Percentiles rank a stretch among this genome's conserved stretches.
These are phyloP conservation scores for Cryptops parisi DNA, from an alignment of 2,888 invertebrate species.

Conservation along the genomic window DNA sequence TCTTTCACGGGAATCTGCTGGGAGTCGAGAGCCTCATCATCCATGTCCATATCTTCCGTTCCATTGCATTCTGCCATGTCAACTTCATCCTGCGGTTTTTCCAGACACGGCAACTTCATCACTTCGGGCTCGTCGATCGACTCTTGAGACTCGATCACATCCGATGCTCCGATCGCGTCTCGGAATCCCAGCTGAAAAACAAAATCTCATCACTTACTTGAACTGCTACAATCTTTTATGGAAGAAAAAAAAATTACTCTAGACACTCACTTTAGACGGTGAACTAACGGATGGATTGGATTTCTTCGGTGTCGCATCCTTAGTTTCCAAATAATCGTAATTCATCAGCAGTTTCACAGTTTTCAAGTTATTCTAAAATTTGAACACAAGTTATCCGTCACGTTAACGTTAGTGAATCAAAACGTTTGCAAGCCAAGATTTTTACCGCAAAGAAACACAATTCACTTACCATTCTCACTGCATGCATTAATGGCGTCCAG, in stretches of 20 bases:
- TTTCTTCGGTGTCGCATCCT: slow-evolving; percentile 10
- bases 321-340: slow-evolving; percentile 25
- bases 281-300: background rate
- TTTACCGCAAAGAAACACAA: background rate
- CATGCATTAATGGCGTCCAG: slow-evolving; percentile 34
- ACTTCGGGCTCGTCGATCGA: too few species aligned
- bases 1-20: too few species aligned
- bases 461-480: slow-evolving; percentile 30
- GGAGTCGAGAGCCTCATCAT: background rate
- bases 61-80: too few species aligned
- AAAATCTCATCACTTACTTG: too few species aligned
- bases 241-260: too few species aligned
- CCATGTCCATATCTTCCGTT: background rate
- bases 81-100: too few species aligned
- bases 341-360: slow-evolving; percentile 32
- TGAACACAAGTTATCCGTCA: too few species aligned
- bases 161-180: background rate
- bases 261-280: background rate
- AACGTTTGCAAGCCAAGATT: background rate
- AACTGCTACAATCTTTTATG: too few species aligned
- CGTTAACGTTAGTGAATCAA: too few species aligned
- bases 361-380: slow-evolving; percentile 32
- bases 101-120: too few species aligned
- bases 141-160: too few species aligned
- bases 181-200: background rate